These are phyloP conservation scores for Metalampra italica DNA, from an alignment of 2,888 invertebrate genomes.

Conservation along the genomic window DNA sequence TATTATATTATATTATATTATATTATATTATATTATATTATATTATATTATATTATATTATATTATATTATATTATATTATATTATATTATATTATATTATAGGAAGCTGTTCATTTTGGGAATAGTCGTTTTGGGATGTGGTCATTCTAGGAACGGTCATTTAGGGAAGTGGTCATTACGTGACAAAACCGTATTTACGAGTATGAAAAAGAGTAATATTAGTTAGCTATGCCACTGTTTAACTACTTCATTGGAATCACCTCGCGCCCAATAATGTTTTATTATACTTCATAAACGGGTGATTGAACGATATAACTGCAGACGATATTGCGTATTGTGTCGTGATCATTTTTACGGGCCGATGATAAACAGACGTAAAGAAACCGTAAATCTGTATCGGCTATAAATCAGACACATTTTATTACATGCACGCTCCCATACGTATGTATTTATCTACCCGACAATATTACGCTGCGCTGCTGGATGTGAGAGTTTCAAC, in stretches of 20 bases:
- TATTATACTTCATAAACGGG: constrained; percentile 23
- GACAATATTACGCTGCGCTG: not conserved
- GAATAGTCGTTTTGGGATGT: too few species aligned
- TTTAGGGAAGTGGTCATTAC: too few species aligned
- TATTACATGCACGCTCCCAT: constrained; percentile 15
- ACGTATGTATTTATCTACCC: constrained; percentile 7
- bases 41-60: too few species aligned
- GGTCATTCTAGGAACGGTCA: too few species aligned
- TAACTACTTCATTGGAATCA: constrained; percentile 1
- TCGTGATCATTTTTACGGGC: constrained; percentile 24
- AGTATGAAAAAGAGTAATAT: not conserved
- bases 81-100: too few species aligned
- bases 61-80: too few species aligned
- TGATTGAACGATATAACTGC: constrained; percentile 19
- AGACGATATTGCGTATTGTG: constrained; percentile 20
- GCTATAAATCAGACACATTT: constrained; percentile 27
- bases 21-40: too few species aligned
- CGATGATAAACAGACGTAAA: constrained; percentile 32
- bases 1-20: too few species aligned
- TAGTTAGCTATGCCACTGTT: not conserved
- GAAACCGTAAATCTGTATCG: constrained; percentile 31
- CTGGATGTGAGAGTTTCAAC: not conserved
- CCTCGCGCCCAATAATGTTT: constrained; percentile 15
- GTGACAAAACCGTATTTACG: too few species aligned
- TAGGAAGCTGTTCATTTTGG: too few species aligned